Evolutionary conservation across 2,888 invertebrate genomes (phyloP), one percentile per base, ranked within the genome.

Genomic region (Drosophila tripunctata): DNA sequence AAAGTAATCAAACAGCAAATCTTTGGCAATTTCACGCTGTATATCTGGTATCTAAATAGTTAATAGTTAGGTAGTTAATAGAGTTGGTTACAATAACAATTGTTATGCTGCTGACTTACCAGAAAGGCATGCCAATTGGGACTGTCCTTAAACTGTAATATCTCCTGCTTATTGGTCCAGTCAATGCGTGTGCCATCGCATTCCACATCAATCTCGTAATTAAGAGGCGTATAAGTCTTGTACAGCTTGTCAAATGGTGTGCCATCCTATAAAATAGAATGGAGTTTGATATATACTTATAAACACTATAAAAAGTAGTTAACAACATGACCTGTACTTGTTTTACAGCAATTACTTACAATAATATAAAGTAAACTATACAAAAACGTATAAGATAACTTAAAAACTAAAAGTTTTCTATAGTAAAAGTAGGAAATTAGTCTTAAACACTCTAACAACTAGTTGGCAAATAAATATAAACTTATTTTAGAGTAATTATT

Each of bases 111-210:
- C 14, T 3, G 19, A 38, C 56, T 43, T 51, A 90, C 90, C 66
- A 89, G 62, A 36, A 90, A 71, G 1, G 87, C 89, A 75, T 90
- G 90, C 91, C 90, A 90, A 22, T 89, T 65, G 12, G 70, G 57
- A 31, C 89, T 89, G n/a, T 72, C 66, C 48, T 75, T 76, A 31
- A 84, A 90, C 43, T 81, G 70, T 0, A 52, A 43, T 35, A 91
- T 6, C 2, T 55, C 55, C 3, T 57, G 17, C 50, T 82, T 79
- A 55, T 79, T 84, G 4, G 62, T 67, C 72, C 74, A 68, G 67
- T 90, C 82, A 33, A 88, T 75, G 7, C 83, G 65, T 24, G 61
- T 47, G 8, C 86, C 85, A 50, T 87, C 86, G 14, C 65, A 62
- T 2, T 82, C 75, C 31, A 74, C 40, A 47, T 85, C 81, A 14